Evolutionary conservation across 2,113 vertebrate species (phyloP), one percentile per base, ranked within the genome.

Genomic region (Otis tarda): DNA sequence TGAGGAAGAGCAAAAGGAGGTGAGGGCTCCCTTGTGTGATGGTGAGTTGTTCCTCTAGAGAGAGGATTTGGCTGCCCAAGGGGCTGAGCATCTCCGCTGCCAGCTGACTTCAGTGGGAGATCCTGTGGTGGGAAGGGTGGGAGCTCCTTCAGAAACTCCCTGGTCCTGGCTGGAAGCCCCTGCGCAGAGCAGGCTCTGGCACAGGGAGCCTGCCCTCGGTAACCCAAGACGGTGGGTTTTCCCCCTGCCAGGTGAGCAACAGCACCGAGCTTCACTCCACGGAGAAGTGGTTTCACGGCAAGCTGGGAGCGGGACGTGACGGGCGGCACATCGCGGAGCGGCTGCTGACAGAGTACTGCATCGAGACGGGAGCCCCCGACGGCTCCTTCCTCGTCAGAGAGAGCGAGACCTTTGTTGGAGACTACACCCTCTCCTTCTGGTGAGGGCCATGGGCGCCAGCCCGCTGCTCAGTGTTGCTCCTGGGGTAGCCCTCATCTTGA

Each of bases 391-490:
- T 99, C 3, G 99, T 99, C 95, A 98, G 99, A 4, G 99, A 99
- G 98, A 99, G 99, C 28, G 99, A 99, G 98, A 99, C 99, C 27
- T 99, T 99, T 13, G 99, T 99, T 9, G 99, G 99, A 45, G 99
- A 99, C 98, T 99, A 99, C 97, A 99, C 99, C 1, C 98, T 99
- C 25, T 99, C 99, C n/a, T 99, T 99, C 98, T 99, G 99, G 99
- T 99, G 98, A 95, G 94, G n/a, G 24, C 4, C 43, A 49, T 16
- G 5, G 5, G 73, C 2, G 0, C 70, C 74, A 33, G 33, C 53
- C 33, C 1, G 0, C 82, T 70, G 76, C 65, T 67, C 5, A 2
- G 5, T 30, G 52, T 52, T 0, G 0, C 28, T n/a, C 35, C 1
- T 2, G 60, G 64, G 18, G 8, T 24, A 21, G 45, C 39, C 25